phyloP scores from a whole-genome alignment of 23 tunicate species.

The Ciona savignyi region DNA sequence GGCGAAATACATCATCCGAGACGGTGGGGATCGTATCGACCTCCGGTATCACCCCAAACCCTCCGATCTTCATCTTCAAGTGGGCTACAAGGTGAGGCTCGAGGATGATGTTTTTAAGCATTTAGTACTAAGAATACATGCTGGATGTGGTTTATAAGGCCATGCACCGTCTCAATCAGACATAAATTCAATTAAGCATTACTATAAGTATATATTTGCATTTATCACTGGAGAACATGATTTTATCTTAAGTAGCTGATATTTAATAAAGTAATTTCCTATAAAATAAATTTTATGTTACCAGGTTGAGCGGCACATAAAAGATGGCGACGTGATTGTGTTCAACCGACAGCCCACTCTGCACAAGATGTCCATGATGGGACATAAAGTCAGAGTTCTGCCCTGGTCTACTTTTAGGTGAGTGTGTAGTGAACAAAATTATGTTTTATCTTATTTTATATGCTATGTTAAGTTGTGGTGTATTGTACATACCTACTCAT shows the following conservation, averaged over 20 bases:
- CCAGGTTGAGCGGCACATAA: constrained; percentile 96
- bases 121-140: too few relatives aligned
- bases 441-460: not conserved
- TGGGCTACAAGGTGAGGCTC: constrained; percentile 82
- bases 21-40: constrained; percentile 96
- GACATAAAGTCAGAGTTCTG: constrained; percentile 92
- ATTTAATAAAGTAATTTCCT: too few relatives aligned
- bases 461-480: too few relatives aligned
- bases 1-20: constrained; percentile 98
- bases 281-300: not conserved
- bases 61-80: constrained; percentile 93
- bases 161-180: too few relatives aligned
- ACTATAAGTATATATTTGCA: too few relatives aligned
- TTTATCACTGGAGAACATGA: too few relatives aligned
- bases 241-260: too few relatives aligned
- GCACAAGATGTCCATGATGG: constrained; percentile 99
- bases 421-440: not conserved
- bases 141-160: too few relatives aligned
- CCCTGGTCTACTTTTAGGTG: constrained; percentile 99
- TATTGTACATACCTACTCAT: too few relatives aligned
- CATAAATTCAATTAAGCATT: not conserved
- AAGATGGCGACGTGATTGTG: constrained; percentile 95
- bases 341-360: constrained; percentile 99
- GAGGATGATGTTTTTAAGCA: too few relatives aligned
- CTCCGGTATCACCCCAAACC: constrained; percentile 96